Evolutionary conservation across 2,797 vertebrate genomes (phyloP), one percentile per base, ranked within the genome.

Genomic region (Calcarius lapponicus): DNA sequence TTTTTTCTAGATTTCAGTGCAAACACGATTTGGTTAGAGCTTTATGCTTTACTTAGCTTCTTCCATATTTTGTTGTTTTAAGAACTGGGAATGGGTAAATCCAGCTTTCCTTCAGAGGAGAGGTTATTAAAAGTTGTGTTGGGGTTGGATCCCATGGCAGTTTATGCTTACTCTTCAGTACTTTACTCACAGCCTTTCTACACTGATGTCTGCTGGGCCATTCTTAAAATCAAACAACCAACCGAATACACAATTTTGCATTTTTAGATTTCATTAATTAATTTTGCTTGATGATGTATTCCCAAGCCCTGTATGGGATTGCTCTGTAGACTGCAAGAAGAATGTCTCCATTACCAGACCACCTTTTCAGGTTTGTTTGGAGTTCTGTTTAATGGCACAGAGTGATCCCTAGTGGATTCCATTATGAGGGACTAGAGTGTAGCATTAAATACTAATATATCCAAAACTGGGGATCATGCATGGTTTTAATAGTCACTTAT

Each of bases 391-490:
- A 48, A 57, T 50, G 32, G 45, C n/a, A 78, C 38, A 60, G 34
- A 24, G 36, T 12, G 26, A 40, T 66, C 10, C 42, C 36, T 84
- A 9, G 24, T 21, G 29, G 36, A 50, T 80, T 48, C 53, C 8
- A 8, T 84, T 84, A 20, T 40, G 12, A 48, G 29, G 31, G 20
- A 66, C 22, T 43, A 17, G 21, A 56, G 17, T 14, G 19, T 54
- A 32, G 5, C 38, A 42, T 48, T 61, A 13, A 34, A 51, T 16
- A 48, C 38, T 38, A 36, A 0, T 54, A 34, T 34, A 42, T 85
- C 29, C 38, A 67, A 32, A 67, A 53, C 21, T 51, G 36, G 14
- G 42, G 6, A 24, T 53, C 6, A 15, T 1, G 0, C 5, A 1
- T 38, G 4, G 7, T 38, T 83, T 78, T 64, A 65, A 10, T 57